phyloP scores from a whole-genome alignment of 2,888 invertebrate genomes.

The Phortica magna region DNA sequence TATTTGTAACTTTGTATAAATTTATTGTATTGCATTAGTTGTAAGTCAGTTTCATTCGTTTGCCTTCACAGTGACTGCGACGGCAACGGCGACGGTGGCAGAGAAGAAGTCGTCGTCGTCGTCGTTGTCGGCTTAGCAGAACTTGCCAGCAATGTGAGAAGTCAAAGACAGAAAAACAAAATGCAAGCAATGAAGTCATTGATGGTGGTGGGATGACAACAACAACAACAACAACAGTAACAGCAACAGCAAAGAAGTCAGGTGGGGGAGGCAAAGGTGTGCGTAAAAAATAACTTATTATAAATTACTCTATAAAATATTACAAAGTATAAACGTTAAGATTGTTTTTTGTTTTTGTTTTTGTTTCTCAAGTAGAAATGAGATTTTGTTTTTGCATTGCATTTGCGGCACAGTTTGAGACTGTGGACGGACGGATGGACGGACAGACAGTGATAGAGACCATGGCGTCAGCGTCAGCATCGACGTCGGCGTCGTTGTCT shows the following conservation, averaged over 20 bases:
- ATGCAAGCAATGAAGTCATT: not conserved
- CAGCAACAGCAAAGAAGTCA: not conserved
- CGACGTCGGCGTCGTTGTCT: not conserved
- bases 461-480: not conserved
- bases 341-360: not conserved
- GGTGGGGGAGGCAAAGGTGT: constrained; percentile 49
- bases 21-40: constrained; percentile 75
- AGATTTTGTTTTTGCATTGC: not conserved
- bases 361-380: not conserved
- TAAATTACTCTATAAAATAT: constrained; percentile 62
- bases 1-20: constrained; percentile 73
- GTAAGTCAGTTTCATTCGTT: constrained; percentile 60
- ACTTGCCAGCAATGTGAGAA: constrained; percentile 38
- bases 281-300: constrained; percentile 67
- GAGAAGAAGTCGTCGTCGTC: not conserved
- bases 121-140: constrained; percentile 49
- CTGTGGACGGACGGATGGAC: not conserved
- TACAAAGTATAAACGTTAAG: constrained; percentile 48
- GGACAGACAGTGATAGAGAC: not conserved
- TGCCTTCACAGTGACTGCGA: not conserved
- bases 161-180: constrained; percentile 1
- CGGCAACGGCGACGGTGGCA: too few species aligned
- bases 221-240: too few species aligned
- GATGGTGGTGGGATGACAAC: not conserved
- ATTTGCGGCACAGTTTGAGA: not conserved